Conservation (phyloP, 2,888 invertebrate species). For the Chaitophorus viminalis region DNA sequence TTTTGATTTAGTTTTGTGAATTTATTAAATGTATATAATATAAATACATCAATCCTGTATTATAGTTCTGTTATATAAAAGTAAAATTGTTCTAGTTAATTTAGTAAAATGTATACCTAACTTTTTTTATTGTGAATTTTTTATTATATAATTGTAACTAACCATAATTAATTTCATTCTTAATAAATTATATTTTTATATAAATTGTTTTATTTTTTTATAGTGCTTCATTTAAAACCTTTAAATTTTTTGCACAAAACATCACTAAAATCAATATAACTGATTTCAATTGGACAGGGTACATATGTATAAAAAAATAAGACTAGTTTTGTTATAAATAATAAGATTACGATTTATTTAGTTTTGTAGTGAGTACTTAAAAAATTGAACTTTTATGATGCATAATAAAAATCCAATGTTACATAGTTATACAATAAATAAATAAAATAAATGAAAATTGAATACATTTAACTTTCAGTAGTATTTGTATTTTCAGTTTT, state of each 20-base stretch:
- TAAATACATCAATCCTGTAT: too few relatives aligned
- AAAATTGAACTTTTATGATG: neutral
- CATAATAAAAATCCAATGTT: neutral
- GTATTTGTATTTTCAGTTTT: constrained; percentile 32
- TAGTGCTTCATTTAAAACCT: too few relatives aligned
- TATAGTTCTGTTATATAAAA: too few relatives aligned
- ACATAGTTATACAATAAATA: neutral
- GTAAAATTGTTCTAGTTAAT: too few relatives aligned
- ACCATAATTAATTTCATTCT: too few relatives aligned
- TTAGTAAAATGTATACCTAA: too few relatives aligned
- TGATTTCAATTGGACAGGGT: constrained; percentile 5
- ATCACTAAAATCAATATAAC: neutral
- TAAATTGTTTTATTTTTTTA: too few relatives aligned
- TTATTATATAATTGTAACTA: too few relatives aligned
- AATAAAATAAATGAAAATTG: constrained; percentile 2
- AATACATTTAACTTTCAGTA: constrained; percentile 46
- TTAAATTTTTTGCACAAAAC: neutral
- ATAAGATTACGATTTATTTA: constrained; percentile 34
- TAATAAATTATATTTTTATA: too few relatives aligned
- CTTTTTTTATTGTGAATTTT: too few relatives aligned
- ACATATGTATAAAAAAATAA: constrained; percentile 17
- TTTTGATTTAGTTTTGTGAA: neutral
- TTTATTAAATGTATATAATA: too few relatives aligned
- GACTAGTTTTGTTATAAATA: constrained; percentile 27
- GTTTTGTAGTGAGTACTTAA: neutral